Conservation (phyloP, 2,888 invertebrate species). For the Cryptocephalus primarius region DNA sequence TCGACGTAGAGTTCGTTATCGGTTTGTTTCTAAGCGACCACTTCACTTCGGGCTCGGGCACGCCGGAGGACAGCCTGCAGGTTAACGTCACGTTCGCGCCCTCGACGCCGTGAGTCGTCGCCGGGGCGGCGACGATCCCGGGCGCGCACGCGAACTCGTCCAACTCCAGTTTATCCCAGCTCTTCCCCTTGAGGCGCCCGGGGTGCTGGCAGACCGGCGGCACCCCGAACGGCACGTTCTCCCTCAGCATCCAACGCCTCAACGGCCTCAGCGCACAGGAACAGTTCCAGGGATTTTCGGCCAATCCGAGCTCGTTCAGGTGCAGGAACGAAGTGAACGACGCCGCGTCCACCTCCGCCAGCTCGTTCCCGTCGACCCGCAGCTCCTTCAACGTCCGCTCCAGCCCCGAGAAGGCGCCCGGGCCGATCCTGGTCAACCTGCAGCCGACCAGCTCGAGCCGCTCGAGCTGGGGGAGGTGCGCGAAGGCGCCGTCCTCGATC, state of each 20-base stretch:
- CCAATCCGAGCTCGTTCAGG: constrained; percentile 63
- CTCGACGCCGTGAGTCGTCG: constrained; percentile 53
- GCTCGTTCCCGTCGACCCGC: constrained; percentile 63
- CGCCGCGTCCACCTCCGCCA: constrained; percentile 54
- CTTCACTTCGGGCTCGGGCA: constrained; percentile 60
- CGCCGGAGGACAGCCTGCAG: constrained; percentile 52
- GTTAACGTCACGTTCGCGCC: constrained; percentile 64
- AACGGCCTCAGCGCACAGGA: constrained; percentile 64
- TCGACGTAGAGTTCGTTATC: constrained; percentile 50
- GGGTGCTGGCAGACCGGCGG: constrained; percentile 63
- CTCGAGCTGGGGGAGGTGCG: constrained; percentile 54
- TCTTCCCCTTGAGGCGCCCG: constrained; percentile 47
- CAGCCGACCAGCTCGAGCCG: constrained; percentile 65
- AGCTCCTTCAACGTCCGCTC: constrained; percentile 65
- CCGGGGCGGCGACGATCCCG: constrained; percentile 50
- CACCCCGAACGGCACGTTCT: constrained; percentile 63
- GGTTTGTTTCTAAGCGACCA: constrained; percentile 63
- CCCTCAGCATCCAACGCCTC: constrained; percentile 66
- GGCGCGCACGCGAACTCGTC: constrained; percentile 75
- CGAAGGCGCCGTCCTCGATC: constrained; percentile 59
- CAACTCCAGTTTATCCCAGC: constrained; percentile 66
- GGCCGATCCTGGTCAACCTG: constrained; percentile 55
- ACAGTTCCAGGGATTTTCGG: constrained; percentile 77
- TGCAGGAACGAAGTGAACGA: constrained; percentile 57
- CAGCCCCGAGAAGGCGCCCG: constrained; percentile 60